A percentile compares a stretch with the other conserved stretches of the same genome.
phyloP scores from a whole-genome alignment of 2,113 vertebrate species.

The Cavia aperea region DNA sequence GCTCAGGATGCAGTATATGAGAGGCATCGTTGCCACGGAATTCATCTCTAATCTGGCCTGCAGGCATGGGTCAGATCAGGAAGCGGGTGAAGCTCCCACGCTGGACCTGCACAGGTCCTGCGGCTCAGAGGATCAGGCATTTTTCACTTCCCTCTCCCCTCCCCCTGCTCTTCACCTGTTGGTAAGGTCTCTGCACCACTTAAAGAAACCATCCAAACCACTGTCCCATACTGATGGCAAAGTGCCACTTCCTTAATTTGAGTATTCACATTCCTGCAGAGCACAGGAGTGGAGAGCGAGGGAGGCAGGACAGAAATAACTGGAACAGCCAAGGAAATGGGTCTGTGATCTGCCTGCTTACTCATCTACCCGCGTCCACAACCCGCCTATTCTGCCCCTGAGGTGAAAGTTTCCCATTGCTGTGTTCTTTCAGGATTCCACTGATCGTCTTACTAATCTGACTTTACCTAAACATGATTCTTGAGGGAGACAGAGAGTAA shows the following conservation, averaged over 20 bases:
- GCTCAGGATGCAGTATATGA: neutral
- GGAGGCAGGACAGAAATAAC: neutral
- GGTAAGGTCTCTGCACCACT: neutral
- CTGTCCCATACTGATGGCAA: neutral
- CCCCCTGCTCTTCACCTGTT: neutral
- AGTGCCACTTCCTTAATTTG: neutral
- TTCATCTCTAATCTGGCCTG: neutral
- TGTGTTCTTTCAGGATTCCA: neutral
- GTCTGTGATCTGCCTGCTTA: neutral
- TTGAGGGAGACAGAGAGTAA: neutral
- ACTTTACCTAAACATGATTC: neutral
- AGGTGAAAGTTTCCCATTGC: neutral
- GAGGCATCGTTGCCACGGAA: neutral
- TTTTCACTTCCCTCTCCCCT: neutral
- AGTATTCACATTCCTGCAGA: neutral
- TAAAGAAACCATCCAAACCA: neutral
- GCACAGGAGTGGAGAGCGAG: neutral
- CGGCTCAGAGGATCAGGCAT: neutral
- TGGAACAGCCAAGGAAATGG: neutral
- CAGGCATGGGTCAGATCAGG: neutral
- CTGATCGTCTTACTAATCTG: neutral
- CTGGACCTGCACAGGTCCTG: neutral
- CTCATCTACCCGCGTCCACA: neutral
- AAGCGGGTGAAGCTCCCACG: neutral
- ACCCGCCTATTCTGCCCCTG: fast-evolving